phyloP scores from a whole-genome alignment of 2,797 vertebrate species.

The Galaxias olidus region DNA sequence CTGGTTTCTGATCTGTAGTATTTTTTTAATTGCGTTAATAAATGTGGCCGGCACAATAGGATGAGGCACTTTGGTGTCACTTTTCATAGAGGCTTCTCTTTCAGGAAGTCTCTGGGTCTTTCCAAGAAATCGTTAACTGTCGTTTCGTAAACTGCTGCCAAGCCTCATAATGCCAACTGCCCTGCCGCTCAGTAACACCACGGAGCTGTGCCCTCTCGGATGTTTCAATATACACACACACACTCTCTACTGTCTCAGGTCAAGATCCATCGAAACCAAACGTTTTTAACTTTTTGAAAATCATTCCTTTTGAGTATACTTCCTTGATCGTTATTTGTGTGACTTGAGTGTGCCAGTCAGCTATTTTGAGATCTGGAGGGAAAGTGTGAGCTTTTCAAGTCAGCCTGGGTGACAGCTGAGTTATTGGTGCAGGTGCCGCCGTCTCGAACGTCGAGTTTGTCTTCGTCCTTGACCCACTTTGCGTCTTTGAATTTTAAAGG shows the following conservation, averaged over 20 bases:
- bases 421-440: constrained; percentile 37
- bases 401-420: constrained; percentile 35
- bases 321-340: background rate
- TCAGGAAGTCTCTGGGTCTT: constrained; percentile 29
- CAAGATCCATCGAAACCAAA: too few relatives aligned
- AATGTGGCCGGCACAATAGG: background rate
- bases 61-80: constrained; percentile 6
- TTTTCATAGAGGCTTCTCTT: constrained; percentile 16
- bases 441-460: constrained; percentile 33
- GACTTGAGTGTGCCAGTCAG: background rate
- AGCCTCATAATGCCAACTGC: constrained; percentile 39
- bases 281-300: background rate
- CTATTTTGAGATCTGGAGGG: constrained; percentile 15
- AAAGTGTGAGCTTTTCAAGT: constrained; percentile 31
- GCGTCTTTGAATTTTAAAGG: constrained; percentile 39
- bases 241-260: background rate
- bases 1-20: background rate
- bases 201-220: background rate
- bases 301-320: background rate
- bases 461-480: constrained; percentile 69
- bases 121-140: constrained; percentile 34
- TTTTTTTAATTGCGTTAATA: background rate
- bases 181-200: constrained; percentile 19
- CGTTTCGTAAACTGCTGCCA: constrained; percentile 37
- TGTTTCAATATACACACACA: background rate